Evolutionary conservation across 2,888 invertebrate species (phyloP).

Genomic region (Heteropelma amictum): DNA sequence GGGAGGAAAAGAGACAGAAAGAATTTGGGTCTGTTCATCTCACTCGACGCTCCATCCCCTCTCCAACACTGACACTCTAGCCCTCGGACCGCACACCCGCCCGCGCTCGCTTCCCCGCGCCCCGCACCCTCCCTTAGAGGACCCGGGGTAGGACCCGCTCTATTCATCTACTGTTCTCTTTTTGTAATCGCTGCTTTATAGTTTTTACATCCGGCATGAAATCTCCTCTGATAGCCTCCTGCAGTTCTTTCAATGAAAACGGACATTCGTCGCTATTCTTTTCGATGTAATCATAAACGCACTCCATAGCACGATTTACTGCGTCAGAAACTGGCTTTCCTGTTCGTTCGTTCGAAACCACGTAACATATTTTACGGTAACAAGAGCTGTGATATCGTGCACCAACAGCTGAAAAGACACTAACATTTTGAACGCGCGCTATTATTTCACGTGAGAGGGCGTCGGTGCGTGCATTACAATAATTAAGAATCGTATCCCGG

Average conservation of each 20-base stretch:
- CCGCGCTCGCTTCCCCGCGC: too few relatives aligned
- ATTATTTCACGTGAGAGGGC: conserved; percentile 9
- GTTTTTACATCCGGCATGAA: conserved; percentile 46
- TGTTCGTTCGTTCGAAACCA: neutral
- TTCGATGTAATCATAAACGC: conserved; percentile 25
- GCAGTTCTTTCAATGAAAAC: conserved; percentile 43
- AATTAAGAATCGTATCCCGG: neutral
- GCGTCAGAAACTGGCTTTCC: conserved; percentile 11
- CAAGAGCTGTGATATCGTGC: conserved; percentile 42
- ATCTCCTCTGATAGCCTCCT: conserved; percentile 38
- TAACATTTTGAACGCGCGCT: conserved; percentile 5
- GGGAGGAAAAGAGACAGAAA: too few relatives aligned
- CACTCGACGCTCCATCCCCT: too few relatives aligned
- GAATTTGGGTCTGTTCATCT: too few relatives aligned
- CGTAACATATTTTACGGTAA: neutral
- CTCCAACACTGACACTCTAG: too few relatives aligned
- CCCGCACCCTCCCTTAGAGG: too few relatives aligned
- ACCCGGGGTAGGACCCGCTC: too few relatives aligned
- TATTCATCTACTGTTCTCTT: too few relatives aligned
- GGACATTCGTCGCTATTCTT: conserved; percentile 47
- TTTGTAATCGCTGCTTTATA: conserved; percentile 39
- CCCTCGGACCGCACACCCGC: too few relatives aligned
- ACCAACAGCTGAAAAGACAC: conserved; percentile 21
- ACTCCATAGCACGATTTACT: conserved; percentile 21
- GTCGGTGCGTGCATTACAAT: neutral